Evolutionary conservation across 2,113 vertebrate genomes (phyloP), one percentile per base, ranked within the genome.

Genomic region (Lepus americanus): DNA sequence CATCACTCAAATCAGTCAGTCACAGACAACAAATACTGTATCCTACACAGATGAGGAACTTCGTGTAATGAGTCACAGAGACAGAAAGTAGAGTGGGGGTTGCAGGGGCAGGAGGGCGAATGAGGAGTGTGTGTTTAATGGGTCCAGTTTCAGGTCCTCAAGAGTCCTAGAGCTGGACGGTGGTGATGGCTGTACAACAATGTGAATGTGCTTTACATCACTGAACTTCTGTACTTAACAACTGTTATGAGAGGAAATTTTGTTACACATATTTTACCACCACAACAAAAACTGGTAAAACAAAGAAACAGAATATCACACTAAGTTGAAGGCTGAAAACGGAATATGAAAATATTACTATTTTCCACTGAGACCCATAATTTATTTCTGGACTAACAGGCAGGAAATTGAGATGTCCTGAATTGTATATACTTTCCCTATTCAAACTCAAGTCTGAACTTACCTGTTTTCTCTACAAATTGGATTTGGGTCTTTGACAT

Each of bases 401-500:
- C 10, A 96, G 49, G 51, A 87, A 55, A 93, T 31, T 73, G 72
- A 67, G 44, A 66, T 89, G 33, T 67, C 59, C 36, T 55, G 81
- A 79, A 49, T 39, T 87, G 85, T 70, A 95, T 2, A 64, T 7
- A 59, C 33, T 59, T 83, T 66, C 9, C 33, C 79, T 17, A 36
- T 44, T 84, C 13, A 87, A 95, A 90, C 13, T 64, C 64, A 92
- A 92, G 9, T 66, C 29, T 72, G 77, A 95, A 92, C 4, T 77
- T 86, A 44, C 5, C 63, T 77, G 84, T 27, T 84, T 94, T 91
- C 67, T 86, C 87, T 78, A 93, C 9, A 90, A 80, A 94, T 3
- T 78, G 31, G 11, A 83, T 67, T 67, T 74, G 17, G 11, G 9
- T 89, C 29, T 96, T 89, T 89, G 70, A 93, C 8, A 94, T 36